Evolutionary conservation across 2,888 invertebrate genomes (phyloP).

Genomic region (Geophilus truncorum): DNA sequence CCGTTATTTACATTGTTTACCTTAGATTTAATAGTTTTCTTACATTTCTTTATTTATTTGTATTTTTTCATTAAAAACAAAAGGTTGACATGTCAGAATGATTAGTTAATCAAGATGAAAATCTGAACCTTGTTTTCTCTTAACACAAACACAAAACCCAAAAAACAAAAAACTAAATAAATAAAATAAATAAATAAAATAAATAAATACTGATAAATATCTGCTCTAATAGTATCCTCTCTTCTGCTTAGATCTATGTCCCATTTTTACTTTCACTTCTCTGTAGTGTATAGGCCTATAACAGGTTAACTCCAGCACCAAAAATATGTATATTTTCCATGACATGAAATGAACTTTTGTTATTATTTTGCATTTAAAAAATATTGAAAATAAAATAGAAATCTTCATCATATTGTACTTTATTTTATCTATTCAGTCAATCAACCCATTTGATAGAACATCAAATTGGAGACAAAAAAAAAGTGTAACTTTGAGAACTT

Average conservation of each 20-base stretch:
- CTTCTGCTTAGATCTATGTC: not conserved
- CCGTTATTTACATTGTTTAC: not conserved
- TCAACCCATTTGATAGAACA: too few relatives aligned
- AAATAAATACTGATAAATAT: too few relatives aligned
- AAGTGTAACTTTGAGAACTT: too few relatives aligned
- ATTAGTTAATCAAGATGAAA: slow-evolving; percentile 11
- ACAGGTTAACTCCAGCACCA: not conserved
- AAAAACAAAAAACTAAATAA: not conserved
- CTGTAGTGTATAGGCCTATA: not conserved
- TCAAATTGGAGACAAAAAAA: too few relatives aligned
- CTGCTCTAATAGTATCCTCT: not conserved
- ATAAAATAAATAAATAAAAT: not conserved
- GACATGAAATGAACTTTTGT: not conserved
- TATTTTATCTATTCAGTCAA: not conserved
- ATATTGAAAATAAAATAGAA: not conserved
- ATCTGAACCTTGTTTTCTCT: not conserved
- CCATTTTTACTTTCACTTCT: not conserved
- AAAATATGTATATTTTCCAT: not conserved
- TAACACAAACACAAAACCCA: not conserved
- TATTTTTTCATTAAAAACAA: not conserved
- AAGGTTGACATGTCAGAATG: not conserved
- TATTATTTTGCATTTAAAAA: not conserved
- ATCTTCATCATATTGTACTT: not conserved
- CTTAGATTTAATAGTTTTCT: too few relatives aligned
- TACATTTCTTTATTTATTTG: not conserved